Evolutionary conservation across 1,140 invertebrate species (phyloP).

Genomic region (Aricia agestis): DNA sequence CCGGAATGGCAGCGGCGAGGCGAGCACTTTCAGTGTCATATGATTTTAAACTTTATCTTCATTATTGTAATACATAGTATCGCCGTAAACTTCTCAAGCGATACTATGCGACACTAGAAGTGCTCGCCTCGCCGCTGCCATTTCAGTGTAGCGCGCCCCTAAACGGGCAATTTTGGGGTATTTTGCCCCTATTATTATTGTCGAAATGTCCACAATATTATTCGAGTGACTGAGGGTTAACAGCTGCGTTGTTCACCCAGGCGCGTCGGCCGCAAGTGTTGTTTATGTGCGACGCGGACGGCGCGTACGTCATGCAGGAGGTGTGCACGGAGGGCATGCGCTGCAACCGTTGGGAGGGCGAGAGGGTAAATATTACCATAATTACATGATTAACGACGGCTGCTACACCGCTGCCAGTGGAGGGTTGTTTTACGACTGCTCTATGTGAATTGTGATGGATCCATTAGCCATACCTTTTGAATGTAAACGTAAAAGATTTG

Average conservation of each 20-base stretch:
- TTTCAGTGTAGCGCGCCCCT: too few relatives aligned
- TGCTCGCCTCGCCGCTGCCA: too few relatives aligned
- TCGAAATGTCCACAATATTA: constrained; percentile 5
- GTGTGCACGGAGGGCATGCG: constrained; percentile 78
- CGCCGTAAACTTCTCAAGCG: too few relatives aligned
- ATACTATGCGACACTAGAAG: too few relatives aligned
- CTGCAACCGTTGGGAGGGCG: constrained; percentile 80
- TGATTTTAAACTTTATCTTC: too few relatives aligned
- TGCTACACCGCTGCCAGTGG: not conserved
- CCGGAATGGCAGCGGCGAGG: too few relatives aligned
- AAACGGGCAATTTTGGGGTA: not conserved
- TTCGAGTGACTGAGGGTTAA: not conserved
- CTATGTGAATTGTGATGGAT: not conserved
- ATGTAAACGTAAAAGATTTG: too few relatives aligned
- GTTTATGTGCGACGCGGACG: constrained; percentile 81
- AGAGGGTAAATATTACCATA: constrained; percentile 59
- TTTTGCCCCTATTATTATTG: not conserved
- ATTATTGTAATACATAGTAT: too few relatives aligned
- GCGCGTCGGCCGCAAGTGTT: constrained; percentile 78
- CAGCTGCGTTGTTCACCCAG: constrained; percentile 36
- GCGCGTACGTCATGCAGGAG: constrained; percentile 82
- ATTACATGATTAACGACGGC: not conserved
- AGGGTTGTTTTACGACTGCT: not conserved
- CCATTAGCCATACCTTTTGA: too few relatives aligned
- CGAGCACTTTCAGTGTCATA: too few relatives aligned